Percentiles rank a stretch among this genome's conserved stretches.
phyloP scores from a whole-genome alignment of 2,113 vertebrate genomes.

The Sciurus niger region DNA sequence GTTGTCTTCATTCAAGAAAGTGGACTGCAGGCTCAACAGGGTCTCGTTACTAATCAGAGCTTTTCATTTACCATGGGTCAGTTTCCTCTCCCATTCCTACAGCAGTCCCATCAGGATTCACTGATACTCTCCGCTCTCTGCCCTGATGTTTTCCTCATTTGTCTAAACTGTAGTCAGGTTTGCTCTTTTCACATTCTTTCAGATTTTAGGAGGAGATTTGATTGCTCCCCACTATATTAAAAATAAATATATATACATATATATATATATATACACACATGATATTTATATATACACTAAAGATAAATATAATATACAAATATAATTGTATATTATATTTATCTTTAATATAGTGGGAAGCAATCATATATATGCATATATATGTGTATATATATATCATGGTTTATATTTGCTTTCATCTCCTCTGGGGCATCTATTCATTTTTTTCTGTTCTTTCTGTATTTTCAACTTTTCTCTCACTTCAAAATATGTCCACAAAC shows the following conservation, averaged over 20 bases:
- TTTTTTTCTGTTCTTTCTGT: neutral
- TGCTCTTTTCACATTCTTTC: neutral
- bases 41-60: neutral
- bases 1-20: neutral
- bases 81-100: neutral
- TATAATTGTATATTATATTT: too few relatives aligned
- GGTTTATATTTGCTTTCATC: slow-evolving; percentile 7
- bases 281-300: too few relatives aligned
- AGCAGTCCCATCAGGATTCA: neutral
- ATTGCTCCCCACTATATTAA: neutral
- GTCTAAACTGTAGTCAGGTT: neutral
- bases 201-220: neutral
- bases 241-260: neutral
- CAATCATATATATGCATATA: too few relatives aligned
- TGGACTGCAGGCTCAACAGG: neutral
- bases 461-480: neutral
- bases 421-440: neutral
- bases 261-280: neutral
- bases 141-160: neutral
- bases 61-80: neutral
- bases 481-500: neutral
- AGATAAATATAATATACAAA: too few relatives aligned
- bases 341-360: too few relatives aligned
- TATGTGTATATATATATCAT: too few relatives aligned
- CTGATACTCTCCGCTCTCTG: neutral